Evolutionary conservation across 2,797 vertebrate species (phyloP), one percentile per base, ranked within the genome.

Genomic region (Sylvia borin): DNA sequence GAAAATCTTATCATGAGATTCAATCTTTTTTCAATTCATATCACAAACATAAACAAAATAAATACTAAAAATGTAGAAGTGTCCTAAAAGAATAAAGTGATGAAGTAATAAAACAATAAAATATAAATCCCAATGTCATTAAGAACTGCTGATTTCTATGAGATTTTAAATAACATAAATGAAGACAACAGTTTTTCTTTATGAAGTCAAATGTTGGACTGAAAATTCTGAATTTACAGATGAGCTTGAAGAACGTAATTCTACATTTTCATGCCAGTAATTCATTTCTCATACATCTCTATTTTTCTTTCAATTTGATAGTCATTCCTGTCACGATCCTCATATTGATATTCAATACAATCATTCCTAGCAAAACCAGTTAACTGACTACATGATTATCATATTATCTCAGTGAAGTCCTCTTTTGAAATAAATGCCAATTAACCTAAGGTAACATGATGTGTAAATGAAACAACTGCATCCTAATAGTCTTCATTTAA

Each of bases 361-460:
- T 57, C 65, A 58, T 64, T 85, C 53, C 34, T 71, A 71, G n/a
- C 10, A 78, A 38, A 90, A 47, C 24, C 32, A 53, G 20, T 60
- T 65, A 78, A 82, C 27, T 65, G 50, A 51, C 86, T 67, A 54
- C 31, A 18, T 22, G 2, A 68, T 66, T 73, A 40, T 60, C 47
- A 51, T 50, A 40, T 57, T 65, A n/a, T 68, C 58, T 90, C 62
- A 75, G n/a, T 80, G 36, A 91, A 74, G 67, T 48, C 48, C 73
- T 85, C 82, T 72, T 93, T 75, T 85, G 24, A 75, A 93, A 91
- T 83, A 91, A 91, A 78, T 53, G 19, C 47, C 66, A 84, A 81
- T 81, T 94, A 95, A 93, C 76, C 42, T 81, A 70, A 92, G 73
- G 36, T 91, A 86, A 51, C 16, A 29, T 29, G 65, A 50, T 48